Base-by-base conservation (phyloP, 2,797 vertebrate species). In the Clamator glandarius region DNA sequence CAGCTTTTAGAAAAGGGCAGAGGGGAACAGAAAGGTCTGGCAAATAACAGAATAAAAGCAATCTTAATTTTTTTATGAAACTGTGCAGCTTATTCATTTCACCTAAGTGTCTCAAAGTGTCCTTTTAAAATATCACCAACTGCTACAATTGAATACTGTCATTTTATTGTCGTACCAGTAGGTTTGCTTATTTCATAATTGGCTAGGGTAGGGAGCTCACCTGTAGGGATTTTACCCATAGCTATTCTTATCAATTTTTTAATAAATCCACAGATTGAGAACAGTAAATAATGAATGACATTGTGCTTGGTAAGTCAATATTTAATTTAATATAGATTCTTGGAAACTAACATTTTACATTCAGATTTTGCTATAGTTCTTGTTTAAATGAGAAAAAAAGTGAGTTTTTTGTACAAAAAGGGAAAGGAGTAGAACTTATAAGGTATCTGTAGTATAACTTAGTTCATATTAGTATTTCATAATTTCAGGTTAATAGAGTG, bases 271-370 rank as follows among this genome's bases (percentile, higher is more conserved):
- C 83, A 95, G 94, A 97, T 96, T 97, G 95, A 95, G 39, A 95
- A 94, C 76, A 46, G 93, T 97, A 97, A 98, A 97, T 97, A 98
- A 98, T 97, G 96, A 96, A 97, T 98, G 93, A 91, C 74, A 83
- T 58, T 73, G 66, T 91, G 44, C 81, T 96, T 91, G 29, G 26
- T 94, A 96, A 96, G 96, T 97, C 97, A 98, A 97, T 98, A 97
- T 98, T 98, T 96, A 96, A 97, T 97, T 97, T 97, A 97, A 96
- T 93, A 95, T 93, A 95, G 87, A 75, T 95, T 94, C 74, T 63
- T 72, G 79, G 78, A 97, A 97, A 88, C 74, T 87, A 95, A 92
- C 36, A 91, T 92, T 95, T 90, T 96, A 77, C 62, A 94, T 96
- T 41, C 31, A 94, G 72, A 66, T 96, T 96, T 87, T 94, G 95